Conservation (phyloP, 2,113 vertebrate genomes). For the Tiliqua scincoides region DNA sequence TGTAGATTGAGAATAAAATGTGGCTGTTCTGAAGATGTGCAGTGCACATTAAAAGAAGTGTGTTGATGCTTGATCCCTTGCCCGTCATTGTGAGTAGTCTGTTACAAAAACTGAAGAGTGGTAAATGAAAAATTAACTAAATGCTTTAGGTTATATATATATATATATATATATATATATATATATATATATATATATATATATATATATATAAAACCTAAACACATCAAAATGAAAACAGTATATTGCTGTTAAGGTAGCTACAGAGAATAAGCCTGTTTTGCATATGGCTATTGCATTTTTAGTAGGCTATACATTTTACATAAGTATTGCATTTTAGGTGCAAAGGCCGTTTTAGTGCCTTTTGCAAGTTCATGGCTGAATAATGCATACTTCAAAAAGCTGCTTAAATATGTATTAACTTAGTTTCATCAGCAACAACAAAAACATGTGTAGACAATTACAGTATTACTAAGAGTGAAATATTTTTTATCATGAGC, state of each 20-base stretch:
- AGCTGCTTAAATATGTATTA: constrained; percentile 1
- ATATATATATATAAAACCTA: too few species aligned
- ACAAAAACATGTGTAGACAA: constrained; percentile 9
- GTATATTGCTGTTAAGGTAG: constrained; percentile 14
- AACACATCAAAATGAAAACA: neutral
- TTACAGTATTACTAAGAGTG: neutral
- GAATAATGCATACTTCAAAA: constrained; percentile 20
- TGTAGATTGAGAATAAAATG: neutral
- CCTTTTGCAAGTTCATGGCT: constrained; percentile 16
- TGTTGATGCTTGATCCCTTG: neutral
- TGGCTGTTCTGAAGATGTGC: neutral
- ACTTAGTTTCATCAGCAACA: constrained; percentile 7
- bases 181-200: too few species aligned
- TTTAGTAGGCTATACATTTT: neutral
- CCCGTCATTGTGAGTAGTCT: neutral
- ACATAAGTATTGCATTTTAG: neutral
- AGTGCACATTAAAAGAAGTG: neutral
- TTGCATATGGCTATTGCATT: constrained; percentile 12
- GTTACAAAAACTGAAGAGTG: neutral
- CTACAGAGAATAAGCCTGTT: constrained; percentile 7
- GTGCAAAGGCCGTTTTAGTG: neutral
- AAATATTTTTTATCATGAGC: constrained; percentile 4
- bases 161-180: too few species aligned
- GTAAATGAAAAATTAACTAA: neutral
- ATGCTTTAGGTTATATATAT: neutral